Evolutionary conservation across 2,888 invertebrate genomes (phyloP), one percentile per base, ranked within the genome.

Genomic region (Oscheius onirici): DNA sequence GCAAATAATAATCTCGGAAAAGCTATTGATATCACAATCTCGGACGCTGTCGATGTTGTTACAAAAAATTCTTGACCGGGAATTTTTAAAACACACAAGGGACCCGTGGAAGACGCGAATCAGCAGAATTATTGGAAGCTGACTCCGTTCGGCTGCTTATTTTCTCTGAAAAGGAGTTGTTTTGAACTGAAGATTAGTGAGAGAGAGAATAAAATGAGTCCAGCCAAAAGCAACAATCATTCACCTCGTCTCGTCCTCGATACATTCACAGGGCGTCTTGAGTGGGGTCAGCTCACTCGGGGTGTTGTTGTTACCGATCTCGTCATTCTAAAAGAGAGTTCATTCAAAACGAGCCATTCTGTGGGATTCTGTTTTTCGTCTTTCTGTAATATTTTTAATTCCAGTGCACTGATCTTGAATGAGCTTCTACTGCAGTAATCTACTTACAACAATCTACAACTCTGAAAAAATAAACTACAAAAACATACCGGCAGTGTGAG

Each of bases 281-380:
- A 70, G 63, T 13, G 70, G 70, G 10, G 70, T 70, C 41, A 70
- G 63, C 52, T 70, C 70, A 63, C 70, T 70, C 41, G 70, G 70
- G 13, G 61, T 41, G 22, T 70, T 70, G 63, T 70, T 70, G 43
- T 70, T 70, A 49, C 46, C 63, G 15, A 63, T 49, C 49, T 63
- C 63, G 28, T 63, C 63, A n/a, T 63, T 63, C 63, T 63, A 28
- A 63, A 63, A 34, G 49, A 49, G 49, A 49, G 49, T 49, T 17
- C 49, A 49, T 49, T 49, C 49, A 8, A 34, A 34, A 34, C 34
- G 20, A 2, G 15, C 43, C n/a, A 61, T n/a, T 17, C 20, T 26
- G 13, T 24, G 17, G 17, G 46, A 63, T n/a, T 41, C 60, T 41
- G 1, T 34, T 24, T 15, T 40, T n/a, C 8, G 34, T 34, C 34